Evolutionary conservation across 2,888 invertebrate species (phyloP).

Genomic region (Nephrotoma guestfalica): DNA sequence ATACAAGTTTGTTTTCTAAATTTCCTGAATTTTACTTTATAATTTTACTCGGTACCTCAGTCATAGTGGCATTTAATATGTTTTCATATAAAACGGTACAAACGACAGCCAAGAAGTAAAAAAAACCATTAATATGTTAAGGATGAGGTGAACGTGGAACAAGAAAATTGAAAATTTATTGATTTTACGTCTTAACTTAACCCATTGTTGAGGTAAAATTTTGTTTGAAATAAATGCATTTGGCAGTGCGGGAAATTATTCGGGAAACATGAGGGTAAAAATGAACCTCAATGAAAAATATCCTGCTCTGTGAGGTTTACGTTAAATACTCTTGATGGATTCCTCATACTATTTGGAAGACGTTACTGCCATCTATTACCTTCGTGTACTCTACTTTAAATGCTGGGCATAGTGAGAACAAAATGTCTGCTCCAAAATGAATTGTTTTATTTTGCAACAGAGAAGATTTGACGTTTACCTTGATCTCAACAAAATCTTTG

Average conservation of each 20-base stretch:
- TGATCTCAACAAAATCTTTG: too few relatives aligned
- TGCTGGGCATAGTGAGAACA: too few relatives aligned
- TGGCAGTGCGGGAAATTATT: not conserved
- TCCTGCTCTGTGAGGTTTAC: too few relatives aligned
- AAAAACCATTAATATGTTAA: not conserved
- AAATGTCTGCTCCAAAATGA: too few relatives aligned
- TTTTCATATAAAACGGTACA: not conserved
- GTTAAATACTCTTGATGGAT: too few relatives aligned
- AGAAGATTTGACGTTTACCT: too few relatives aligned
- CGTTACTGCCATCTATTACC: too few relatives aligned
- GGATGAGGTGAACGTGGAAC: not conserved
- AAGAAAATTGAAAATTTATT: not conserved
- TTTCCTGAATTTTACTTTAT: not conserved
- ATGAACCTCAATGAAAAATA: too few relatives aligned
- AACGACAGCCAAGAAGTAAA: not conserved
- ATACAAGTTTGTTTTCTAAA: not conserved
- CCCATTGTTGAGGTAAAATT: not conserved
- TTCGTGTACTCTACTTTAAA: too few relatives aligned
- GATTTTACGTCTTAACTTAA: not conserved
- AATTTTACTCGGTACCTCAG: not conserved
- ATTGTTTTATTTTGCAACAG: too few relatives aligned
- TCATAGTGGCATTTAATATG: not conserved
- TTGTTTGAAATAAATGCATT: not conserved
- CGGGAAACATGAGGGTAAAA: too few relatives aligned
- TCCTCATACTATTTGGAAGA: too few relatives aligned